Conservation (phyloP, 2,888 invertebrate genomes). For the Oeneis ivallda region DNA sequence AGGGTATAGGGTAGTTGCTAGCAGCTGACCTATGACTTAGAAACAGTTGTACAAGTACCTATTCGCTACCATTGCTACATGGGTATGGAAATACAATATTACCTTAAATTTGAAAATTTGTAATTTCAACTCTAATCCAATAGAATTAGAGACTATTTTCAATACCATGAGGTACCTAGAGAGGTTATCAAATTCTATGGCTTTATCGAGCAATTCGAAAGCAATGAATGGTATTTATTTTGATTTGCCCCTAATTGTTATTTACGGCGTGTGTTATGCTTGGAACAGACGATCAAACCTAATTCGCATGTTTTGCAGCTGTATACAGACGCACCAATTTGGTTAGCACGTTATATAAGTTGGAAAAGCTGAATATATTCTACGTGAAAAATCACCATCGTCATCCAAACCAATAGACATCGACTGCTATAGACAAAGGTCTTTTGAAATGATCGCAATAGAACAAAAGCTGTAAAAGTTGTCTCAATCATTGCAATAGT, state of each 20-base stretch:
- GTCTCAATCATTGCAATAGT: no score
- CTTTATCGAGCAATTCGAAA: constrained; percentile 26
- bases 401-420: no score
- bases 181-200: constrained; percentile 20
- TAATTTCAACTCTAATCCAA: neutral
- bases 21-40: constrained; percentile 26
- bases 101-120: neutral
- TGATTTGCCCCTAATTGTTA: constrained; percentile 33
- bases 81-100: constrained; percentile 22
- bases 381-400: no score
- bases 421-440: no score
- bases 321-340: neutral
- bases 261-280: constrained; percentile 27
- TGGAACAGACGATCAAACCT: constrained; percentile 5
- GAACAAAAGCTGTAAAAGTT: no score
- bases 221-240: constrained; percentile 27
- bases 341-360: no score
- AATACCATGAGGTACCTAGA: neutral
- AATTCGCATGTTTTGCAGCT: neutral
- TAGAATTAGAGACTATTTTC: neutral
- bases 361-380: no score
- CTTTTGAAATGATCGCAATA: no score
- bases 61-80: constrained; percentile 16
- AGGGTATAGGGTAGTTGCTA: neutral
- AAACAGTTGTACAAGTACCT: constrained; percentile 3